Base-by-base conservation (phyloP, 2,888 invertebrate genomes). In the Drosophila ezoana region DNA sequence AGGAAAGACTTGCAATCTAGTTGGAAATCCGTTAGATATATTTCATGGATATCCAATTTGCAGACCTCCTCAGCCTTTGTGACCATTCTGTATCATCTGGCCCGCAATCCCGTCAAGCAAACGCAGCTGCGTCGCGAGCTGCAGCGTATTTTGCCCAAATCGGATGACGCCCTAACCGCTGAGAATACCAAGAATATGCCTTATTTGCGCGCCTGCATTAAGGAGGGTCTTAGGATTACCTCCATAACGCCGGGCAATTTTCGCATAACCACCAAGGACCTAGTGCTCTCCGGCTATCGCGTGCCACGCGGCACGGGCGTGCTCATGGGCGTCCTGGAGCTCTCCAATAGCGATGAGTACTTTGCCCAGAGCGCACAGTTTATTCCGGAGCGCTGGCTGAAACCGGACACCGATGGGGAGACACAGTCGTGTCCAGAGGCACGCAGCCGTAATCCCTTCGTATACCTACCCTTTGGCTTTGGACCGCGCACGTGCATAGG, bases 301-400 rank as follows among this genome's bases (percentile, higher is more conserved):
- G 93, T 96, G 82, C 95, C 95, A 0, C 93, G 94, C 89, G 93
- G 93, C 54, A 94, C 96, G 0, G 95, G 96, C 88, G 94, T 97
- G 0, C 93, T 97, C 44, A 95, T 97, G 89, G 96, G 95, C 66
- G 95, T 96, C 75, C 94, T 95, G 85, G 93, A 94, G 14, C 94
- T 91, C 10, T 81, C 90, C 11, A 93, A 94, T 75, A 93, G 93
- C 84, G 95, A 95, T 13, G 92, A 94, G 57, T 94, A 96, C 76
- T 96, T 95, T 82, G 93, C 94, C 0, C 92, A 93, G n/a, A 93
- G 95, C 6, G 85, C 93, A 0, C 93, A 94, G 60, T 97, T 94
- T 86, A 90, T 95, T 44, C 97, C 97, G 0, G 96, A 97, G 89
- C 92, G 97, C 45, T 97, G 97, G 97, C 75, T 94, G 9, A 93